Base-by-base conservation (phyloP, 1,140 invertebrate species). In the Trachymyrmex septentrionalis region DNA sequence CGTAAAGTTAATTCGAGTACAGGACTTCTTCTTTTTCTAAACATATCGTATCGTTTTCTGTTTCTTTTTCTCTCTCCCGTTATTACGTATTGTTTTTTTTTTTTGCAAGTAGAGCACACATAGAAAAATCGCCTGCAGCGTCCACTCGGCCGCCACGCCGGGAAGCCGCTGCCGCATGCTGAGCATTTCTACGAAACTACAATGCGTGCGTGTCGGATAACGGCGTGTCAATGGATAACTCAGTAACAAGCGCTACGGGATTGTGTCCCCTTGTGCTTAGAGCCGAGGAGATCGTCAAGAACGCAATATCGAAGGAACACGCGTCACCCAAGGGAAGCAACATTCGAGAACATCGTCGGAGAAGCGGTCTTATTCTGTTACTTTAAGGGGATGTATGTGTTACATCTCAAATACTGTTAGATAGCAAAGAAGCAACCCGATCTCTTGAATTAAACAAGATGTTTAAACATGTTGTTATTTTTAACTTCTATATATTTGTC, bases 1-100 rank as follows among this genome's bases (percentile, higher is more conserved):
- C 90, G 81, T 90, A 88, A 91, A 86, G 84, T 88, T 89, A 90
- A 80, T 81, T 92, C 82, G 91, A 92, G 71, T 88, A 89, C 84
- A 89, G 87, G 84, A 90, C 86, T 64, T 81, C 55, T 59, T 78
- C 38, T 9, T 16, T 50, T 50, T 34, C 66, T 69, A 69, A 81
- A 80, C 78, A 53, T 69, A 69, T 86, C 73, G 34, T 67, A 53
- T 85, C 55, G 5, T 86, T 93, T 89, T 92, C 89, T 91, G 67
- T 89, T 91, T 81, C 53, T 67, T 87, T 88, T 82, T 81, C 80
- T 78, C 66, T 78, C 67, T 63, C 75, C 38, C 21, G 67, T 76
- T 86, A 53, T 87, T 80, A 85, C 87, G 73, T 86, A 86, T 86
- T 59, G 21, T 73, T 88, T 69, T 63, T 73, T 88, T 69, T 63